These are phyloP conservation scores for Amazona guildingii DNA, from an alignment of 2,113 vertebrate genomes.

Conservation along the genomic window DNA sequence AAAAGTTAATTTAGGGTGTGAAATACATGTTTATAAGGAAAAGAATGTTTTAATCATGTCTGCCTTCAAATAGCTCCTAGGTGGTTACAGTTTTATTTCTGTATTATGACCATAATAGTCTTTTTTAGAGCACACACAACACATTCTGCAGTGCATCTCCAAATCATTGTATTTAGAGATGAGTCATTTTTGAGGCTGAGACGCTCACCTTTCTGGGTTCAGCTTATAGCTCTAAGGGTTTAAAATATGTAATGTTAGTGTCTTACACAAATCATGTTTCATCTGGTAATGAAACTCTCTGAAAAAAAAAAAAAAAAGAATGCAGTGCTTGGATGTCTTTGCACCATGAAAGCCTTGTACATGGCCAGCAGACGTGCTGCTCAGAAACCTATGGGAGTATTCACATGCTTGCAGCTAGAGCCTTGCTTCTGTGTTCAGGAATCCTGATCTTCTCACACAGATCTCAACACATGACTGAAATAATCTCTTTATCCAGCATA, in stretches of 20 bases:
- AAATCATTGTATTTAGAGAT: not conserved
- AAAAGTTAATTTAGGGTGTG: not conserved
- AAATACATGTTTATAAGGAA: not conserved
- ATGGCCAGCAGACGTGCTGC: not conserved
- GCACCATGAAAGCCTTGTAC: not conserved
- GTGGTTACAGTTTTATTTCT: not conserved
- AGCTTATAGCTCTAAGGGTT: not conserved
- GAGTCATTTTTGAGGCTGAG: not conserved
- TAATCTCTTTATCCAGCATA: constrained; percentile 47
- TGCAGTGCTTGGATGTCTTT: not conserved
- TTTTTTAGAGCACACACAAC: not conserved
- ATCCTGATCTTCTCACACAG: constrained; percentile 33
- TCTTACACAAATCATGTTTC: not conserved
- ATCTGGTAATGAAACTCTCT: not conserved
- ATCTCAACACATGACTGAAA: constrained; percentile 36
- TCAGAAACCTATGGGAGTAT: not conserved
- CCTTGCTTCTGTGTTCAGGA: not conserved
- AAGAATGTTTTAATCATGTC: not conserved
- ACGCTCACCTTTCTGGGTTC: not conserved
- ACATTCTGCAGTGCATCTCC: not conserved
- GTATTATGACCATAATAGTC: not conserved
- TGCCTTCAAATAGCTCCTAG: not conserved
- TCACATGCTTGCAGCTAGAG: not conserved
- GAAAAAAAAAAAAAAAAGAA: not conserved
- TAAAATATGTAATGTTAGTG: not conserved